These are phyloP conservation scores for Bombus fervidus DNA, from an alignment of 1,140 invertebrate genomes.

Conservation along the genomic window DNA sequence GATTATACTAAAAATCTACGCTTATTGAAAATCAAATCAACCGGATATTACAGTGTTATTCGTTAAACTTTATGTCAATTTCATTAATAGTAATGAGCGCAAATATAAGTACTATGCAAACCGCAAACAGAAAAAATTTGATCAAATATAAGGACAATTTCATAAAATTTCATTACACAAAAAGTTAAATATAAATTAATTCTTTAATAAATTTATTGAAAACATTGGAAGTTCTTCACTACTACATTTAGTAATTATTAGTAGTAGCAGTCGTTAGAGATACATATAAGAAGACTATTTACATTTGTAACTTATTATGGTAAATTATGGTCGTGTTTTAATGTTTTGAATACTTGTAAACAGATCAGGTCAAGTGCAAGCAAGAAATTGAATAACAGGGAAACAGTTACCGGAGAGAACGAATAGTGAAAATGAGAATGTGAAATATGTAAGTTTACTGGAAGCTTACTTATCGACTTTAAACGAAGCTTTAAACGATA, in stretches of 20 bases:
- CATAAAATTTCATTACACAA: background rate
- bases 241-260: too few relatives aligned
- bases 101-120: background rate
- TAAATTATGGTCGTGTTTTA: background rate
- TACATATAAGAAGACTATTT: background rate
- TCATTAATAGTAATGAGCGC: background rate
- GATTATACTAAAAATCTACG: background rate
- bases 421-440: background rate
- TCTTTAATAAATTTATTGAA: background rate
- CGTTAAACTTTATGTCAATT: background rate
- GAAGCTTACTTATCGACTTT: background rate
- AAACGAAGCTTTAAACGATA: background rate
- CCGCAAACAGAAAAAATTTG: background rate
- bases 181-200: background rate
- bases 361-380: conserved; percentile 18
- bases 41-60: background rate
- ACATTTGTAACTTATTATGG: background rate
- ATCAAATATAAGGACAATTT: background rate
- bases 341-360: conserved; percentile 13
- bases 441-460: background rate
- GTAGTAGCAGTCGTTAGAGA: background rate
- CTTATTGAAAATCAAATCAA: background rate
- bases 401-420: background rate
- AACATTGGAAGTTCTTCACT: background rate
- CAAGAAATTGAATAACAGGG: background rate